Base-by-base conservation (phyloP, 1,140 invertebrate genomes). In the Eulimnadia texana region DNA sequence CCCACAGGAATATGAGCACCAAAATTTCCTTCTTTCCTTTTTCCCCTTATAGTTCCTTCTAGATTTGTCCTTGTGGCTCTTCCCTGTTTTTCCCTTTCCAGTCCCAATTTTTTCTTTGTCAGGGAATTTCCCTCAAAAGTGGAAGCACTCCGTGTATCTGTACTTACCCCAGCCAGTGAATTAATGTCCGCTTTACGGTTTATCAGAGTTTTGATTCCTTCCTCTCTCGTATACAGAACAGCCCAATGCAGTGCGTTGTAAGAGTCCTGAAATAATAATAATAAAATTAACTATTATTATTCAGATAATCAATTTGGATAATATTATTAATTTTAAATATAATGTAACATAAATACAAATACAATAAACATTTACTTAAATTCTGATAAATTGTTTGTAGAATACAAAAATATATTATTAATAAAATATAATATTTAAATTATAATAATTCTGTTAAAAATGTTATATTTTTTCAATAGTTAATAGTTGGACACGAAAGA, bases 191-290 rank as follows among this genome's bases (percentile, higher is more conserved):
- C 91, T 72, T 86, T 84, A 72, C 91, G 91, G 49, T 84, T 82
- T 51, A 98, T 75, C 9, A 98, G 78, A 27, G 93, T 75, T 70
- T 93, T 91, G 69, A 97, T 86, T 57, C 94, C 89, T 72, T 98
- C 94, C 74, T 98, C 93, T 68, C 92, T 82, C 22, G 89, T 92
- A 72, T 90, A 88, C 81, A 91, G 87, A 27, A 92, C 86, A 19
- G 93, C 90, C 72, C 93, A 86, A 74, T 96, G 92, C 24, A 96
- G 78, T 25, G 86, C 88, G 77, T 93, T 93, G 74, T 88, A 90
- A 72, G 92, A 92, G 75, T 98, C 93, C 93, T 96, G 78, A 11
- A 76, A 78, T 69, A 63, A 71, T 67, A 27, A 58, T 47, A 19
- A 28, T 56, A 60, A 62, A 33, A n/a, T 1, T 1, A 23, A 50